Evolutionary conservation across 2,888 invertebrate species (phyloP).

Genomic region (Caenorhabditis sulstoni): DNA sequence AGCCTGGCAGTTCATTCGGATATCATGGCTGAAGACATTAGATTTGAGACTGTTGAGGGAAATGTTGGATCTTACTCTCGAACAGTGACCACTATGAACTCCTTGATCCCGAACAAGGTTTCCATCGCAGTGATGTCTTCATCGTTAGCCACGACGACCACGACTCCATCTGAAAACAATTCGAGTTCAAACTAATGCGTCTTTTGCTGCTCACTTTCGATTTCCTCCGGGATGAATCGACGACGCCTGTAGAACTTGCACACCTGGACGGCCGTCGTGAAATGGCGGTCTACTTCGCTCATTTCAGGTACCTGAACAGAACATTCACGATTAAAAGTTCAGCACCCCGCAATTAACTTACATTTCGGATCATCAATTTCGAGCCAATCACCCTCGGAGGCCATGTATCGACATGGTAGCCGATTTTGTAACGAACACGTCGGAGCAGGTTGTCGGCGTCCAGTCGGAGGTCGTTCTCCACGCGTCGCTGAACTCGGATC

Average conservation of each 20-base stretch:
- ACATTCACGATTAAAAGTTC: neutral
- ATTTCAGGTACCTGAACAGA: neutral
- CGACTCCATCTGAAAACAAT: constrained; percentile 11
- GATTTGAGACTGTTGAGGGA: too few species aligned
- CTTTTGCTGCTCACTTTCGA: neutral
- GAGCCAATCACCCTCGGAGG: constrained; percentile 8
- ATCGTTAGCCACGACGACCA: neutral
- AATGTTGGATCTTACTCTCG: neutral
- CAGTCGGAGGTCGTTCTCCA: too few species aligned
- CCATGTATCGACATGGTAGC: constrained; percentile 21
- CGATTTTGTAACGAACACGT: neutral
- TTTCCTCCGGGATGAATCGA: neutral
- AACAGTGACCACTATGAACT: neutral
- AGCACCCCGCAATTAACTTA: neutral
- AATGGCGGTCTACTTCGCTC: neutral
- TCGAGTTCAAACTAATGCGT: neutral
- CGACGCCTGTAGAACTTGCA: constrained; percentile 2
- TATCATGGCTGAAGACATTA: too few species aligned
- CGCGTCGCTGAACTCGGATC: too few species aligned
- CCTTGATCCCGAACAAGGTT: too few species aligned
- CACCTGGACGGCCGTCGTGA: too few species aligned
- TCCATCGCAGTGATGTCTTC: neutral
- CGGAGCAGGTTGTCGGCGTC: neutral
- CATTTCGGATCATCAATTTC: constrained; percentile 5
- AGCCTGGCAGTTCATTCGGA: neutral